Conservation (phyloP, 1,140 invertebrate species). For the Caenorhabditis remanei region DNA sequence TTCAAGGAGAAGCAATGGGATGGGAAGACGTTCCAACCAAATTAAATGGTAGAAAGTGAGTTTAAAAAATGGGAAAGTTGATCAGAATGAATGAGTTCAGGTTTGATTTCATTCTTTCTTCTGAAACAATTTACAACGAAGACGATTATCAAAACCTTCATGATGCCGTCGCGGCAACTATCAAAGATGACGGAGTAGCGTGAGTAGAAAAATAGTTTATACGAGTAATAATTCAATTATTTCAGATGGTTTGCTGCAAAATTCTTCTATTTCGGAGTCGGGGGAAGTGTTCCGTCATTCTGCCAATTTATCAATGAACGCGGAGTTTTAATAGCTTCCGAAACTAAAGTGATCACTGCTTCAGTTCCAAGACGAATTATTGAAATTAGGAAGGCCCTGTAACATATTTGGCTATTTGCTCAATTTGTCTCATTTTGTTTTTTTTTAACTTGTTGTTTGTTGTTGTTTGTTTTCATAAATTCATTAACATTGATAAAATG, state of each 20-base stretch:
- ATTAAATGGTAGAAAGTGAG: constrained; percentile 37
- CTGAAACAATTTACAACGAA: constrained; percentile 78
- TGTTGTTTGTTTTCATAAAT: not conserved
- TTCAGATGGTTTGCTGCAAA: constrained; percentile 77
- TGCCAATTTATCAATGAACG: constrained; percentile 55
- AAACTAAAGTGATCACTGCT: constrained; percentile 1
- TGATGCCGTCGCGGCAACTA: constrained; percentile 69
- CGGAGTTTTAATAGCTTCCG: not conserved
- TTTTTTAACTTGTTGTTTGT: not conserved
- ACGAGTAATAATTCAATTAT: constrained; percentile 31
- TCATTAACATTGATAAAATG: constrained; percentile 20
- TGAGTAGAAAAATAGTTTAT: constrained; percentile 46
- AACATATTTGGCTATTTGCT: not conserved
- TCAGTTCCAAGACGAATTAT: constrained; percentile 53
- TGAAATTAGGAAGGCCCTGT: constrained; percentile 1
- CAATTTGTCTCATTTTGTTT: not conserved
- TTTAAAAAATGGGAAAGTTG: not conserved
- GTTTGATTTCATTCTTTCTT: constrained; percentile 78
- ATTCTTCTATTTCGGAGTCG: constrained; percentile 78
- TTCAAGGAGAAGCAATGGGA: constrained; percentile 62
- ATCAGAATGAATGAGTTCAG: constrained; percentile 68
- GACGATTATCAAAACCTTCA: constrained; percentile 76
- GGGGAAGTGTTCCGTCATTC: constrained; percentile 71
- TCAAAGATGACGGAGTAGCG: constrained; percentile 74
- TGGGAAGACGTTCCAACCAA: constrained; percentile 66